A percentile compares a stretch with the other conserved stretches of the same genome.
These are phyloP conservation scores for Gasterosteus aculeatus DNA, from an alignment of 2,113 vertebrate species.

Conservation along the genomic window DNA sequence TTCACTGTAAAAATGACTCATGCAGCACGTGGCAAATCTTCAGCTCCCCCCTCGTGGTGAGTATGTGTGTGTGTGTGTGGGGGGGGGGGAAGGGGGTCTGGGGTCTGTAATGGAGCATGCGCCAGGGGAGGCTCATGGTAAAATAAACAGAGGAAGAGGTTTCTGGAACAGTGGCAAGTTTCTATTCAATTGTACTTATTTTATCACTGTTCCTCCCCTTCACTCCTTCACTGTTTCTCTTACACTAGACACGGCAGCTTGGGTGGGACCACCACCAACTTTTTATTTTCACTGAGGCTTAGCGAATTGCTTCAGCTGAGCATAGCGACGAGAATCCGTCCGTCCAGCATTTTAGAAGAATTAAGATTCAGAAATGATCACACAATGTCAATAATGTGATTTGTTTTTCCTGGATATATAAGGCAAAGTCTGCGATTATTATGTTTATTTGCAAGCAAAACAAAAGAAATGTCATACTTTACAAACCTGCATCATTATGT, in stretches of 20 bases:
- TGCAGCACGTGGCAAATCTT: neutral
- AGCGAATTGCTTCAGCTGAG: neutral
- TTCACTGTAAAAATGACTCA: neutral
- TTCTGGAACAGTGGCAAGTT: neutral
- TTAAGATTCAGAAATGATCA: neutral
- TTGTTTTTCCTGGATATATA: neutral
- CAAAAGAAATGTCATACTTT: constrained; percentile 35
- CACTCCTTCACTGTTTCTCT: too few relatives aligned
- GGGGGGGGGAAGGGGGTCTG: neutral
- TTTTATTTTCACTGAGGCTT: constrained; percentile 6
- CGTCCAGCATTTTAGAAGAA: too few relatives aligned
- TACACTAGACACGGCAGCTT: neutral
- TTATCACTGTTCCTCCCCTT: constrained; percentile 10
- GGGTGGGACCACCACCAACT: neutral
- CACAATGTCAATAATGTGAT: neutral
- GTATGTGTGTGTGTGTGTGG: too few relatives aligned
- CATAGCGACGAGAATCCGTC: neutral
- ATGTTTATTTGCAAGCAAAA: constrained; percentile 52
- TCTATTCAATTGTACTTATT: neutral
- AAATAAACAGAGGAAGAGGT: constrained; percentile 21
- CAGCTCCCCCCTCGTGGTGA: too few relatives aligned
- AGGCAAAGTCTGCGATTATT: constrained; percentile 3
- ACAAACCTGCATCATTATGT: neutral
- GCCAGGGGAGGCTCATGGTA: neutral
- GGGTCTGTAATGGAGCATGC: neutral